Evolutionary conservation across 2,113 vertebrate species (phyloP).

Genomic region (Sander vitreus): DNA sequence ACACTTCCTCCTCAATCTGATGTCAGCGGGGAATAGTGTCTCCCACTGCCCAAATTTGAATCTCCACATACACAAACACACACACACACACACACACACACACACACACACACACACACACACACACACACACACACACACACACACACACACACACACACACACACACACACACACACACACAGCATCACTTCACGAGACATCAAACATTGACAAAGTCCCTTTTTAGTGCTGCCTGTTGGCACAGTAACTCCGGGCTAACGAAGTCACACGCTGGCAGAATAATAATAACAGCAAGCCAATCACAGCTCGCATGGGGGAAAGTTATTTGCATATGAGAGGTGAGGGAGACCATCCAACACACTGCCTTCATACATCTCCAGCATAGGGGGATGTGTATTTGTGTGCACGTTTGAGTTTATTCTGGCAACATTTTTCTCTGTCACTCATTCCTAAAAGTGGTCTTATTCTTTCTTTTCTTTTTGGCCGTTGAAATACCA

Average conservation of each 20-base stretch:
- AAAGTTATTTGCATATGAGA: slow-evolving; percentile 84
- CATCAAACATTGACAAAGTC: slow-evolving; percentile 88
- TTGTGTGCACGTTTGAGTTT: slow-evolving; percentile 46
- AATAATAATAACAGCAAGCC: slow-evolving; percentile 85
- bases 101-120: slow-evolving; percentile 22
- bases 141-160: slow-evolving; percentile 36
- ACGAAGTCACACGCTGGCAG: slow-evolving; percentile 84
- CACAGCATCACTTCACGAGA: slow-evolving; percentile 79
- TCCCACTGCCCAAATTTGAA: slow-evolving; percentile 72
- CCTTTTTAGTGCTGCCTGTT: slow-evolving; percentile 87
- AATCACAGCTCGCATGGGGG: slow-evolving; percentile 82
- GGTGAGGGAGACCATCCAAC: slow-evolving; percentile 73
- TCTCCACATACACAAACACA: slow-evolving; percentile 66
- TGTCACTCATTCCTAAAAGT: slow-evolving; percentile 46
- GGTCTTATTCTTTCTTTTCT: background rate
- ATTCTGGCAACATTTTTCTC: slow-evolving; percentile 11
- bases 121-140: slow-evolving; percentile 34
- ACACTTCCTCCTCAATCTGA: slow-evolving; percentile 60
- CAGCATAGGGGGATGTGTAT: slow-evolving; percentile 60
- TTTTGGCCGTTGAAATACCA: slow-evolving; percentile 19
- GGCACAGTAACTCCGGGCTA: slow-evolving; percentile 85
- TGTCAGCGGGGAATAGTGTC: slow-evolving; percentile 65
- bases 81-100: slow-evolving; percentile 26
- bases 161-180: too few relatives aligned
- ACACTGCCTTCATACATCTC: slow-evolving; percentile 79